Conservation (phyloP, 2,888 invertebrate genomes). For the Drymonia ruficornis region DNA sequence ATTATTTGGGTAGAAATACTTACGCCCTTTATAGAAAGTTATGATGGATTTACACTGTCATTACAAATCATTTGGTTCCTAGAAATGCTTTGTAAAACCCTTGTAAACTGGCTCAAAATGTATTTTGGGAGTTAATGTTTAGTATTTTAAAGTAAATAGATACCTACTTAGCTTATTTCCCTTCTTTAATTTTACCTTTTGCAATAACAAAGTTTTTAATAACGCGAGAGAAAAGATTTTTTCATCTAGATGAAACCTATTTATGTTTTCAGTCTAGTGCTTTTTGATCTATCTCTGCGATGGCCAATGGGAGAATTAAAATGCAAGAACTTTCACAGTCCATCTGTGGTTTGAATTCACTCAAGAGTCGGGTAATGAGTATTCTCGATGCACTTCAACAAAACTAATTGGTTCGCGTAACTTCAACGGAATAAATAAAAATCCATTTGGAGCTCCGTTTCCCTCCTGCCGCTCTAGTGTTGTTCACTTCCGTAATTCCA, state of each 20-base stretch:
- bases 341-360: conserved; percentile 50
- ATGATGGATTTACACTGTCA: too few species aligned
- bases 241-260: background rate
- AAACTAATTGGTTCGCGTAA: conserved; percentile 72
- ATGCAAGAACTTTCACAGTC: conserved; percentile 14
- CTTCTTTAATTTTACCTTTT: too few species aligned
- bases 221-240: background rate
- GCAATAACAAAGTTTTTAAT: too few species aligned
- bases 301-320: conserved; percentile 8
- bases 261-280: background rate
- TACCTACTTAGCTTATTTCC: too few species aligned
- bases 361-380: conserved; percentile 61
- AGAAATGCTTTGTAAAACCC: too few species aligned
- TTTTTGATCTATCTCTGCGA: background rate
- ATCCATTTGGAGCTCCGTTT: conserved; percentile 62
- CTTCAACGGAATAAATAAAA: conserved; percentile 74
- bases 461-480: conserved; percentile 47
- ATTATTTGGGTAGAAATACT: too few species aligned
- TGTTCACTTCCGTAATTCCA: conserved; percentile 34
- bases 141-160: too few species aligned
- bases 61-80: too few species aligned
- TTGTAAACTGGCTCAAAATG: too few species aligned
- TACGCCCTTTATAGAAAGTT: too few species aligned
- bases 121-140: too few species aligned
- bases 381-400: conserved; percentile 70